Conservation (phyloP, 1,140 invertebrate genomes). For the Dendrolimus kikuchii region DNA sequence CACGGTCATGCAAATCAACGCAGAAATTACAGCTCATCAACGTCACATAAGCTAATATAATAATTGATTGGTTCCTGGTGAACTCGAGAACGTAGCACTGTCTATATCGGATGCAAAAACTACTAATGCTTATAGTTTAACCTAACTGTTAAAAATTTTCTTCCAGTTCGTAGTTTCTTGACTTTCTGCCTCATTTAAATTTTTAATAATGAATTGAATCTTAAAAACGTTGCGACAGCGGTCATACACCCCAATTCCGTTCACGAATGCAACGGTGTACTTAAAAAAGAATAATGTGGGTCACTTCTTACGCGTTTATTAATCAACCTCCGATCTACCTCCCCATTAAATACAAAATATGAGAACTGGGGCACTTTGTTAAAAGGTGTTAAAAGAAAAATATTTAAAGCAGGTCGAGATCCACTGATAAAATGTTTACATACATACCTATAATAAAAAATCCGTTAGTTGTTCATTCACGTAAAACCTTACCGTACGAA, state of each 20-base stretch:
- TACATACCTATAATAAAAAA: slow-evolving; percentile 19
- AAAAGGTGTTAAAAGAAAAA: slow-evolving; percentile 26
- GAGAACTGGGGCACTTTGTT: slow-evolving; percentile 19
- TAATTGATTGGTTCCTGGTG: slow-evolving; percentile 64
- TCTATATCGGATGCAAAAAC: slow-evolving; percentile 62
- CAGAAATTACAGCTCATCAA: slow-evolving; percentile 41
- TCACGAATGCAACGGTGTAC: slow-evolving; percentile 13
- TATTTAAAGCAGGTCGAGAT: slow-evolving; percentile 29
- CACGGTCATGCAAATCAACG: slow-evolving; percentile 43
- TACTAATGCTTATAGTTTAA: slow-evolving; percentile 37
- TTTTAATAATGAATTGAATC: slow-evolving; percentile 33
- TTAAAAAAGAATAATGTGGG: slow-evolving; percentile 7
- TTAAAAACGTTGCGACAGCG: slow-evolving; percentile 25
- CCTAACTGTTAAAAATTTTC: slow-evolving; percentile 38
- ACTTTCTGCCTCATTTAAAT: slow-evolving; percentile 20
- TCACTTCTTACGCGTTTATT: slow-evolving; percentile 18
- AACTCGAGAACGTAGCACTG: slow-evolving; percentile 40
- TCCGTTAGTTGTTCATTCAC: slow-evolving; percentile 29
- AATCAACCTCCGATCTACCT: slow-evolving; percentile 25
- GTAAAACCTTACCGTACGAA: slow-evolving; percentile 25
- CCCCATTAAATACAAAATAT: slow-evolving; percentile 21
- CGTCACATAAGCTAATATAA: slow-evolving; percentile 67
- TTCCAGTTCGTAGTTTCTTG: slow-evolving; percentile 30
- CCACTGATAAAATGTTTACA: slow-evolving; percentile 20
- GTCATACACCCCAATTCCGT: slow-evolving; percentile 23